Evolutionary conservation across 2,797 vertebrate species (phyloP).

Genomic region (Poeciliopsis presidionis): DNA sequence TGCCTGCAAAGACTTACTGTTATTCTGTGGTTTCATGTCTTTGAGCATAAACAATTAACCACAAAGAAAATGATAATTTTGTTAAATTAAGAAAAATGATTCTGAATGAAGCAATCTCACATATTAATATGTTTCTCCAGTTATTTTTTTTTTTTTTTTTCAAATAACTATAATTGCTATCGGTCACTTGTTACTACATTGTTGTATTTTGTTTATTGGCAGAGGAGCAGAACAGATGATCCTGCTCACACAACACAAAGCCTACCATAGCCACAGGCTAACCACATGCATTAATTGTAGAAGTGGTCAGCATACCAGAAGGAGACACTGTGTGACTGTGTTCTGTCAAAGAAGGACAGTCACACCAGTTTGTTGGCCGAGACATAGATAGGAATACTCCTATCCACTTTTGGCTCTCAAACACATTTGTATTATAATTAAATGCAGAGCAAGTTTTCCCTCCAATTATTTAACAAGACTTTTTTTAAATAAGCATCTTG

Average conservation of each 20-base stretch:
- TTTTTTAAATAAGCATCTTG: not conserved
- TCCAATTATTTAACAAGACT: not conserved
- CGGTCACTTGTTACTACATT: not conserved
- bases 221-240: not conserved
- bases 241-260: conserved; percentile 1
- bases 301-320: not conserved
- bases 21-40: not conserved
- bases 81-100: not conserved
- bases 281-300: conserved; percentile 7
- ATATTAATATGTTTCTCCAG: not conserved
- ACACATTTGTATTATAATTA: conserved; percentile 1
- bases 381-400: not conserved
- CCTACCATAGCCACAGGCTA: not conserved
- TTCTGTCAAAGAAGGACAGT: not conserved
- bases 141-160: not conserved
- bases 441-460: not conserved
- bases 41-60: not conserved
- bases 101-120: not conserved
- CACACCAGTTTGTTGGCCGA: not conserved
- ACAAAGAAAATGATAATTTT: not conserved
- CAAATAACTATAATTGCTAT: not conserved
- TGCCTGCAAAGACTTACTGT: not conserved
- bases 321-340: not conserved
- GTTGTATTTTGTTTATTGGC: not conserved
- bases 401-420: not conserved